Evolutionary conservation across 2,888 invertebrate species (phyloP), one percentile per base, ranked within the genome.

Genomic region (Diplazon laetatorius): DNA sequence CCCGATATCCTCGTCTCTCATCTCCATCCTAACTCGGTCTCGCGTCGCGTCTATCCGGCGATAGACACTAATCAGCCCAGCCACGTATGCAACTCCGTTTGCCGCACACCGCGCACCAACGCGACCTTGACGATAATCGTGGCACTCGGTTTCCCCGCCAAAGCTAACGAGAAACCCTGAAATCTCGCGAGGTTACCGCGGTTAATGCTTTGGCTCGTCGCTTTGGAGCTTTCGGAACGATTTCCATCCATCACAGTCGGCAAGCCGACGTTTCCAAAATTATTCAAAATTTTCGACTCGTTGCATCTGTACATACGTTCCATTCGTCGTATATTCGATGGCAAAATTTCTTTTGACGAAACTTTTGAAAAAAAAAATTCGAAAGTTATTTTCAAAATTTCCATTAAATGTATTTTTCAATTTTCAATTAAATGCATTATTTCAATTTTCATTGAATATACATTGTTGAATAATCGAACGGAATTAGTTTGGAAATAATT

Each of bases 41-140:
- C 25, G 25, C 37, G 16, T 57, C 63, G 57, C 72, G 72, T 63
- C 71, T 62, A 69, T 63, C 42, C 66, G 73, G 42, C 63, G 50
- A 46, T 57, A 63, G 50, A 39, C 52, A n/a, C 8, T 16, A 55
- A 16, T 10, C 44, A 57, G 20, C 69, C 10, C 16, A 20, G n/a
- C 22, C 14, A 59, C 20, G 48, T 66, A 65, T 42, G 59, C 69
- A 70, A 60, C 50, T 22, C 70, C 35, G 48, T 70, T 70, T 70
- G 39, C 60, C n/a, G n/a, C n/a, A n/a, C 39, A 30, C 39, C 12
- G 59, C 60, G 59, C 57, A 46, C 30, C 14, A 1, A 59, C 20
- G 73, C 20, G 73, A 65, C 77, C 69, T 78, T 65, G 77, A 35
- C 55, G 72, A 73, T 78, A 78, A 78, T 78, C 73, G 77, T 44